Evolutionary conservation across 1,140 invertebrate species (phyloP).

Genomic region (Colletes latitarsis): DNA sequence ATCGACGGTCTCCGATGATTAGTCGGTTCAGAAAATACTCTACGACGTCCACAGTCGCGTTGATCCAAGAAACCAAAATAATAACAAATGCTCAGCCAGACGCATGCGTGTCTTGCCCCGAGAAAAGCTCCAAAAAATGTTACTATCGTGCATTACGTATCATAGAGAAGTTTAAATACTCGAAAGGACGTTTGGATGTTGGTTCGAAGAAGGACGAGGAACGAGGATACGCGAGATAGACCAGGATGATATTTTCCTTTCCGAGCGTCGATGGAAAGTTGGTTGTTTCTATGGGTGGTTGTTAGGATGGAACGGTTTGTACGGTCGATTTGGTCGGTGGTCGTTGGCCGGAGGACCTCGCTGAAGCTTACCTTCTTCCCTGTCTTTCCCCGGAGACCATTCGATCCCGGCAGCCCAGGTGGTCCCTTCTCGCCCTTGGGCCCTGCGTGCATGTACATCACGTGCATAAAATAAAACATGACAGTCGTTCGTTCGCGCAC

Average conservation of each 20-base stretch:
- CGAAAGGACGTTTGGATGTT: not conserved
- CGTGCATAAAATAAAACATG: conserved; percentile 62
- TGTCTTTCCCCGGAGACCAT: conserved; percentile 90
- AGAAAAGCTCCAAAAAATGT: conserved; percentile 40
- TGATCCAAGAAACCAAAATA: not conserved
- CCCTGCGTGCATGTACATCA: conserved; percentile 81
- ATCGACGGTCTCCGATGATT: not conserved
- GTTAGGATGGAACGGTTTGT: conserved; percentile 30
- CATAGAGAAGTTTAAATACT: conserved; percentile 8
- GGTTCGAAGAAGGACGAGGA: not conserved
- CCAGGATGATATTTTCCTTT: conserved; percentile 6
- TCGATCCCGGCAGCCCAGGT: conserved; percentile 87
- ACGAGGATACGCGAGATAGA: not conserved
- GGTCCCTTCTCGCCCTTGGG: conserved; percentile 90
- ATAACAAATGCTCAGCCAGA: not conserved
- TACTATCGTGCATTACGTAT: conserved; percentile 37
- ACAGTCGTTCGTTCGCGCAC: conserved; percentile 31
- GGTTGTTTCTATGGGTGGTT: conserved; percentile 20
- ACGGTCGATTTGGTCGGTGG: conserved; percentile 58
- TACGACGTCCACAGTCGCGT: not conserved
- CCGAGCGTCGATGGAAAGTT: conserved; percentile 41
- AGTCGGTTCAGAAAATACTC: not conserved
- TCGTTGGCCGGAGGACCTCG: conserved; percentile 77
- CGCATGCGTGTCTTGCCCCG: conserved; percentile 24
- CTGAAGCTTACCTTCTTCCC: conserved; percentile 91